A percentile compares a stretch with the other conserved stretches of the same genome.
These are phyloP conservation scores for Koerneria pararmatus DNA, from an alignment of 2,888 invertebrate species.

Conservation along the genomic window DNA sequence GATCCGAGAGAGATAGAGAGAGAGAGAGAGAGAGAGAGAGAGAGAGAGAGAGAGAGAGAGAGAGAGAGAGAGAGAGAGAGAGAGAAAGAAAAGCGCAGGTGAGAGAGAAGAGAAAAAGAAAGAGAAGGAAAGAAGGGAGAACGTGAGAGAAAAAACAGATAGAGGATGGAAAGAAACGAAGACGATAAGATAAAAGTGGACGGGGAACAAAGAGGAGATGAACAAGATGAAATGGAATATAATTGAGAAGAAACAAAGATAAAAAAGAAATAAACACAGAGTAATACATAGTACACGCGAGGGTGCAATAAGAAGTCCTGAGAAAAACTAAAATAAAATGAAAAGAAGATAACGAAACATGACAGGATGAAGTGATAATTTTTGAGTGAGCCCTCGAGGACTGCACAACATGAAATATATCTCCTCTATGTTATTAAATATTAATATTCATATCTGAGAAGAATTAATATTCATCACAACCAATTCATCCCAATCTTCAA, in stretches of 20 bases:
- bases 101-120: constrained; percentile 7
- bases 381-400: no score
- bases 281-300: no score
- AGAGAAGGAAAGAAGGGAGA: not conserved
- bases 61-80: not conserved
- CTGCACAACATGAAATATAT: no score
- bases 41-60: not conserved
- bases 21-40: constrained; percentile 1
- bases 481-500: no score
- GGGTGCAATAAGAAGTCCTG: no score
- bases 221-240: constrained; percentile 7
- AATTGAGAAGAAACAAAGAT: not conserved
- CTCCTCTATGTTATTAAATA: no score
- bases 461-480: no score
- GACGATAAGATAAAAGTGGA: not conserved
- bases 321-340: no score
- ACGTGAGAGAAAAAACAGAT: not conserved
- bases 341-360: no score
- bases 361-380: no score
- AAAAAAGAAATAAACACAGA: no score
- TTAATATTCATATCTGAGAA: no score
- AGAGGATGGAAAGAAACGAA: not conserved
- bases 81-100: not conserved
- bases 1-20: not conserved
- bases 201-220: not conserved